Conservation (phyloP, 2,888 invertebrate genomes). For the Ochropacha duplaris region DNA sequence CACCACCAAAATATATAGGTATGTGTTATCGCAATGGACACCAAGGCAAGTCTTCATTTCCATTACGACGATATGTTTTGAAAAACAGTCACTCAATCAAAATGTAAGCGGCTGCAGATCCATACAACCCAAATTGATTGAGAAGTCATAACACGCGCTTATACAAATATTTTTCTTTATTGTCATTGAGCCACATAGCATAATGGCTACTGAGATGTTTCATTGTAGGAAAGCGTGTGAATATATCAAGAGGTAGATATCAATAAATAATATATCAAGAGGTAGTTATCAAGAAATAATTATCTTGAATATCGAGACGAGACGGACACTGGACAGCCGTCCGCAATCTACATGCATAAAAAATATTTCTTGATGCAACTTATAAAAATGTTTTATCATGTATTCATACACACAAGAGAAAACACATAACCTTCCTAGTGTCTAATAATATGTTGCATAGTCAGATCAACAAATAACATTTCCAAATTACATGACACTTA, state of each 20-base stretch:
- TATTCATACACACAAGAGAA: too few species aligned
- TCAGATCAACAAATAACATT: too few species aligned
- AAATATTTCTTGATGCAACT: too few species aligned
- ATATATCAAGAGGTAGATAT: constrained; percentile 22
- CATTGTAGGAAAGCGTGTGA: constrained; percentile 53
- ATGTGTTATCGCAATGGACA: too few species aligned
- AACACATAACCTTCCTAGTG: too few species aligned
- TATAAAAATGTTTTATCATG: too few species aligned
- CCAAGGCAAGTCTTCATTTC: constrained; percentile 16
- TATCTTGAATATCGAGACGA: too few species aligned
- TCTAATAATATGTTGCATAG: too few species aligned
- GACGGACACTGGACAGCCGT: too few species aligned
- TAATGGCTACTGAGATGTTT: constrained; percentile 47
- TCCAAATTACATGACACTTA: not conserved
- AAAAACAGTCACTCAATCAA: constrained; percentile 45
- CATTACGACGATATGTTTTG: constrained; percentile 45
- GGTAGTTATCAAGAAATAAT: too few species aligned
- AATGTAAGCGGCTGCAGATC: constrained; percentile 30
- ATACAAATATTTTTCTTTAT: constrained; percentile 65
- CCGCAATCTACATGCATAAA: too few species aligned
- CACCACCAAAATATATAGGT: too few species aligned
- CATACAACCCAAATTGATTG: constrained; percentile 53
- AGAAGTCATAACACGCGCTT: constrained; percentile 58
- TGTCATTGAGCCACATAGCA: constrained; percentile 48
- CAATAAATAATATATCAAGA: constrained; percentile 20